Evolutionary conservation across 2,113 vertebrate genomes (phyloP), one percentile per base, ranked within the genome.

Genomic region (Triplophysa tibetana): DNA sequence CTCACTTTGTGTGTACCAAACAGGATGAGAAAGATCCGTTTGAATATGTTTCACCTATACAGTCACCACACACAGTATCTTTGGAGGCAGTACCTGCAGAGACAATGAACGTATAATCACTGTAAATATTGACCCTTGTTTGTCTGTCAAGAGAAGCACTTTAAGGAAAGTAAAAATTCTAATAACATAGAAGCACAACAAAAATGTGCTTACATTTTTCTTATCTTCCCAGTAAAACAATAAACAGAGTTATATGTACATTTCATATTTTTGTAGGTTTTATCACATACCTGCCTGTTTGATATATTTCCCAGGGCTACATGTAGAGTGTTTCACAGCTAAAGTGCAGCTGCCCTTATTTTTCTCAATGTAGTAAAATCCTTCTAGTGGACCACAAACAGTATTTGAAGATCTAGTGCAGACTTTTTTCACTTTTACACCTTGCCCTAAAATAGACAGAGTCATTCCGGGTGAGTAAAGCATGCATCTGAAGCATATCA

Each of bases 21-120:
- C 85, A 85, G 54, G 77, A 62, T n/a, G 62, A 80, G 2, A 79
- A 85, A 54, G 72, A 73, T 10, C 85, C 83, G 61, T 83, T 14
- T 43, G 83, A 86, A 76, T 83, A 86, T 19, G 78, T 81, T 4
- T 83, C 48, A 16, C 6, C 56, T 19, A 8, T 6, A 21, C 85
- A 84, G 9, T 79, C 26, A 12, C 24, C 52, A 85, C 81, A 86
- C 0, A 79, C 50, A 2, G 81, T 85, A 45, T 86, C 79, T 52
- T 26, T 65, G 78, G 63, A 72, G 8, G 19, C 1, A 21, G 81
- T 78, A 21, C 82, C 82, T 84, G 69, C 8, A 75, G 13, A 79
- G n/a, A 75, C 23, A 16, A 11, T 62, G 1, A 73, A 41, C 4
- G 33, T 6, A 29, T 52, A 21, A n/a, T n/a, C 8, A n/a, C 17